Conservation (phyloP, 2,797 vertebrate genomes). For the Melanotaenia trifasciata region DNA sequence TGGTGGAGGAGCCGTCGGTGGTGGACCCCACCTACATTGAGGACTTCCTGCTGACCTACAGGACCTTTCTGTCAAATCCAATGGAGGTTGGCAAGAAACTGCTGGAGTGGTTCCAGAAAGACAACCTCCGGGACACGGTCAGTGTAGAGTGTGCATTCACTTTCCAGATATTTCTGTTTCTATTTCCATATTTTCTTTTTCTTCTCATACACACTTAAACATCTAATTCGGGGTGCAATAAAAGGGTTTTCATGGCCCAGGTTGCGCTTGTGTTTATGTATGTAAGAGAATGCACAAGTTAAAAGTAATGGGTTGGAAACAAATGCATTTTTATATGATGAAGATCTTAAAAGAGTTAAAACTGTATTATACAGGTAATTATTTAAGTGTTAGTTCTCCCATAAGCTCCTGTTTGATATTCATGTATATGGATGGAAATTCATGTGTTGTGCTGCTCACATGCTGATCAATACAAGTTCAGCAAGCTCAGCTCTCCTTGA, state of each 20-base stretch:
- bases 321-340: too few species aligned
- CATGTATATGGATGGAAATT: conserved; percentile 33
- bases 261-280: too few species aligned
- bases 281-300: too few species aligned
- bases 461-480: conserved; percentile 56
- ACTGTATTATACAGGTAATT: too few species aligned
- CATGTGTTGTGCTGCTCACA: conserved; percentile 22
- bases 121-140: conserved; percentile 93
- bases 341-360: background rate
- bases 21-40: conserved; percentile 98
- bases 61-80: conserved; percentile 93
- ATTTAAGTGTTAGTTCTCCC: background rate
- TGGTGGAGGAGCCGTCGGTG: conserved; percentile 97
- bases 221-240: background rate
- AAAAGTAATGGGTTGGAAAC: too few species aligned
- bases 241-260: too few species aligned
- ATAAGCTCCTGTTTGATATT: conserved; percentile 28
- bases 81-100: conserved; percentile 94
- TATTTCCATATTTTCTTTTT: background rate
- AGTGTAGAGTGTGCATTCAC: conserved; percentile 46
- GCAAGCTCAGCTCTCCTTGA: conserved; percentile 70
- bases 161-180: background rate
- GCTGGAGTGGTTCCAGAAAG: conserved; percentile 94
- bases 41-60: conserved; percentile 95
- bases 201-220: background rate